Base-by-base conservation (phyloP, 2,113 vertebrate species). In the Harpagus bidentatus region DNA sequence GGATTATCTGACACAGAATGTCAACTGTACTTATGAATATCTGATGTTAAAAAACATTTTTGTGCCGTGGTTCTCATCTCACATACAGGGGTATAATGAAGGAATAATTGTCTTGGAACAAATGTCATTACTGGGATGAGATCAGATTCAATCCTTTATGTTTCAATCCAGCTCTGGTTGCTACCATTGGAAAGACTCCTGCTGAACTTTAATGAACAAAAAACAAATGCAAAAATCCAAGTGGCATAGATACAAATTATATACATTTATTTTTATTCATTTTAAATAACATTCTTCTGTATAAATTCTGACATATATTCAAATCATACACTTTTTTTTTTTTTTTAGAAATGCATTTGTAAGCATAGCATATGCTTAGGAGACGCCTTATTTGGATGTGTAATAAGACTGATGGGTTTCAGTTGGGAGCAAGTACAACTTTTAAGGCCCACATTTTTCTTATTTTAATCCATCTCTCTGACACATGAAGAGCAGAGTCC, bases 291-390 rank as follows among this genome's bases (percentile, higher is more conserved):
- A 98, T 98, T 98, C 98, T 98, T 97, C 95, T 90, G 97, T 98
- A 98, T 98, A 98, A 98, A 98, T 98, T 98, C 98, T 98, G 98
- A 98, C 98, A 98, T 98, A 98, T 98, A 98, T 98, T 98, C 97
- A 97, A 98, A 98, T 98, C 98, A 98, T 98, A 98, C 98, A 98
- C 95, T 95, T 80, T 78, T 82, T 94, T 95, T n/a, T n/a, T 96
- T 97, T 88, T 96, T 96, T 97, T 96, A 98, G 98, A 98, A 98
- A 98, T 98, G 97, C 93, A 96, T 98, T 97, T 97, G 92, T 97
- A 97, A 97, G 97, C 96, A 96, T 86, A 91, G 95, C 93, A 38
- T 90, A 93, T 71, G 95, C 87, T 92, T 88, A 87, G 94, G 97
- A 97, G 96, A 97, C 5, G 9, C 66, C 34, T 79, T 85, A 86